phyloP scores from a whole-genome alignment of 2,797 vertebrate genomes.

The Anisognathus igniventris region DNA sequence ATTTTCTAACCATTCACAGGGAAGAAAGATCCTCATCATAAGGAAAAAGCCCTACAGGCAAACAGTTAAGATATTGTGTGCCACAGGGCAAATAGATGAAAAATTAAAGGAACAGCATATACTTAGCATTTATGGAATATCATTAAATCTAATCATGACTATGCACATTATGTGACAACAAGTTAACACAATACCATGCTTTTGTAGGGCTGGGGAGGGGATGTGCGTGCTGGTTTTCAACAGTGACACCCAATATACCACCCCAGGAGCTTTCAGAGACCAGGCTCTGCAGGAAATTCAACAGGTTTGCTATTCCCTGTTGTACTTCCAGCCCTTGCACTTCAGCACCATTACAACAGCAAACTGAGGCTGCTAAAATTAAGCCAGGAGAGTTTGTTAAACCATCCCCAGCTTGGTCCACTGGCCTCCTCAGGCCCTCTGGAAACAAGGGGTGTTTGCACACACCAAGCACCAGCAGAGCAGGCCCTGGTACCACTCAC shows the following conservation, averaged over 20 bases:
- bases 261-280: background rate
- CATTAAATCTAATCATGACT: background rate
- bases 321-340: background rate
- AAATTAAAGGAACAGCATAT: background rate
- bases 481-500: background rate
- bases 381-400: background rate
- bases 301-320: background rate
- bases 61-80: background rate
- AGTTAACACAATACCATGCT: background rate
- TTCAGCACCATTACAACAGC: background rate
- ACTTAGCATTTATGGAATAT: background rate
- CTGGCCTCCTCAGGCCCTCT: background rate
- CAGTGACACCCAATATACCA: background rate
- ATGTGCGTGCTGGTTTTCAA: background rate
- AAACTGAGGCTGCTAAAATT: background rate
- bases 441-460: background rate
- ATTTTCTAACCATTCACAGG: background rate
- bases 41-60: background rate
- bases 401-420: too few species aligned
- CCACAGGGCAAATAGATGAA: background rate
- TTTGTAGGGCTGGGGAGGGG: background rate
- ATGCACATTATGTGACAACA: rapidly evolving
- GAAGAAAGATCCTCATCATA: background rate
- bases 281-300: background rate
- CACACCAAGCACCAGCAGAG: too few species aligned